These are phyloP conservation scores for Synergus japonicus DNA, from an alignment of 2,888 invertebrate species.

Conservation along the genomic window DNA sequence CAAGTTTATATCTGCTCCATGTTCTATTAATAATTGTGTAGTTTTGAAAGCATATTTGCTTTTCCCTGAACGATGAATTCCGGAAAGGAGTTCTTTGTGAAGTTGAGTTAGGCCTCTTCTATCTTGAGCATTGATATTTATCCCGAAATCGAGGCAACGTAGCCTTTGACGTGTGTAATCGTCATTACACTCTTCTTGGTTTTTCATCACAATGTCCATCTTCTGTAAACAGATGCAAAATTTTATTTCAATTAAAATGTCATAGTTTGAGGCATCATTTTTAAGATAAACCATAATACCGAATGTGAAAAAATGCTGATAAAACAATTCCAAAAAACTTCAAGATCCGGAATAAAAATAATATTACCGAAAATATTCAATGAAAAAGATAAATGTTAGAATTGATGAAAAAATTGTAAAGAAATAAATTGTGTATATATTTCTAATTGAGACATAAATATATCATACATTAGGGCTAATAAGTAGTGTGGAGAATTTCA, in stretches of 20 bases:
- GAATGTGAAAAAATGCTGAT: too few species aligned
- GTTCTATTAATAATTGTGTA: neutral
- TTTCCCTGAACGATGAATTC: conserved; percentile 8
- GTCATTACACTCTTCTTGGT: neutral
- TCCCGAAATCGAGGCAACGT: neutral
- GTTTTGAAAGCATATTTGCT: conserved; percentile 13
- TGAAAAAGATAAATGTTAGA: too few species aligned
- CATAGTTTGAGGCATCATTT: too few species aligned
- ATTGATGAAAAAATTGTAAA: too few species aligned
- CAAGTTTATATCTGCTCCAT: conserved; percentile 24
- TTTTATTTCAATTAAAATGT: neutral
- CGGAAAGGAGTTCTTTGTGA: conserved; percentile 12
- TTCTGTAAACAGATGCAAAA: neutral
- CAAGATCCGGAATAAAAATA: too few species aligned
- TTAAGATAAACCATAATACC: too few species aligned
- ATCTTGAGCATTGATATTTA: conserved; percentile 15
- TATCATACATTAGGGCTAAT: too few species aligned
- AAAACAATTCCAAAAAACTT: too few species aligned
- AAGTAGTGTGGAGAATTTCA: too few species aligned
- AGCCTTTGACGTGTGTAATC: conserved; percentile 10
- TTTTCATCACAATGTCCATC: neutral
- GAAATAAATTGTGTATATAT: too few species aligned
- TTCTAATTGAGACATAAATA: too few species aligned
- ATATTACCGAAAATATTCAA: too few species aligned
- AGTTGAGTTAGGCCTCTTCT: conserved; percentile 29